phyloP scores from a whole-genome alignment of 2,888 invertebrate genomes.

The Anaspis maculata region DNA sequence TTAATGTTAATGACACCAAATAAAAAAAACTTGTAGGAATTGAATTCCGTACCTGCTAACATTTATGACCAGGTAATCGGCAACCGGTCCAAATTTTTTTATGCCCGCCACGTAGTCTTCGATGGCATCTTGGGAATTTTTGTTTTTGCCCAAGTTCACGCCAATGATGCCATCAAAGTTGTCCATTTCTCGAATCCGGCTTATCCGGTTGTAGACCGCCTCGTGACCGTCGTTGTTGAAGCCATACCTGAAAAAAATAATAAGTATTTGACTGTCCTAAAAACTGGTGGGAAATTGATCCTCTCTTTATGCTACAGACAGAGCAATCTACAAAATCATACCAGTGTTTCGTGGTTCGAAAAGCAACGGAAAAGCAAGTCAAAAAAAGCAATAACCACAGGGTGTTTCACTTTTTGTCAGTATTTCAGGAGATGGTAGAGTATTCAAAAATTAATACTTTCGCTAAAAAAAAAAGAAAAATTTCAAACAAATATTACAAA shows the following conservation, averaged over 20 bases:
- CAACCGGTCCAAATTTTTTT: conserved; percentile 67
- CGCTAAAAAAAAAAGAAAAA: no score
- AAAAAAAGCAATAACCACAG: no score
- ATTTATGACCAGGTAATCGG: conserved; percentile 96
- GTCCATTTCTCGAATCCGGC: conserved; percentile 45
- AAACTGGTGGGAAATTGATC: neutral
- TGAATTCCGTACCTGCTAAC: conserved; percentile 81
- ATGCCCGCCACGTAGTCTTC: conserved; percentile 84
- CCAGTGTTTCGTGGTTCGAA: no score
- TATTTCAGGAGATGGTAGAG: neutral
- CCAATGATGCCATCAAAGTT: conserved; percentile 60
- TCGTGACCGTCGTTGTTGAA: conserved; percentile 95
- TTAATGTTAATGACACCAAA: no score
- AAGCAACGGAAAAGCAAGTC: no score
- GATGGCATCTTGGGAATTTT: conserved; percentile 62
- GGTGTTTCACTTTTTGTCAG: no score
- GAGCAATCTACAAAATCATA: no score
- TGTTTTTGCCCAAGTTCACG: conserved; percentile 95
- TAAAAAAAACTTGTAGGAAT: no score
- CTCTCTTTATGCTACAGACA: no score
- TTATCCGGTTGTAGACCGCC: conserved; percentile 59
- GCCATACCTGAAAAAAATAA: conserved; percentile 55
- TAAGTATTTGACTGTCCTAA: conserved; percentile 1
- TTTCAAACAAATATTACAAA: no score
- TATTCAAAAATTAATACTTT: conserved; percentile 2